Percentiles rank a stretch among this genome's conserved stretches.
These are phyloP conservation scores for Meteorus colon DNA, from an alignment of 2,888 invertebrate genomes.

Conservation along the genomic window DNA sequence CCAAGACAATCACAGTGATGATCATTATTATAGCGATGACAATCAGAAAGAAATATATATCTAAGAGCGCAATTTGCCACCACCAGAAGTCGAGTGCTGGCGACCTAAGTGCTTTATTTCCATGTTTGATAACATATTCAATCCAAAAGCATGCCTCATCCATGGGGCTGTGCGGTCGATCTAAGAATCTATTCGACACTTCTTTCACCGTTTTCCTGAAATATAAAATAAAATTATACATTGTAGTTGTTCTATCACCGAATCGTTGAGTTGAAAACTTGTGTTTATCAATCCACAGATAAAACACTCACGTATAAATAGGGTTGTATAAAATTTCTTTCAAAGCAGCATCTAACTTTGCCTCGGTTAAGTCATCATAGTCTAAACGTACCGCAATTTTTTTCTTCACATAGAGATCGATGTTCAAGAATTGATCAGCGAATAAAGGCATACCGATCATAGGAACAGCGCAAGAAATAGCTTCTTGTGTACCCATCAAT, in stretches of 20 bases:
- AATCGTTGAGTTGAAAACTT: neutral
- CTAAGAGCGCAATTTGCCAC: constrained; percentile 61
- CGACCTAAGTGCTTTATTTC: constrained; percentile 56
- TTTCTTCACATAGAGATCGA: constrained; percentile 55
- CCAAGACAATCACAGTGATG: neutral
- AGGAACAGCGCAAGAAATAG: constrained; percentile 65
- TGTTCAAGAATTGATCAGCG: constrained; percentile 66
- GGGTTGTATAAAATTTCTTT: constrained; percentile 60
- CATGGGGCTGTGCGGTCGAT: constrained; percentile 60
- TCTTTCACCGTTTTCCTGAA: constrained; percentile 43
- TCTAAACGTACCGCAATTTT: constrained; percentile 61
- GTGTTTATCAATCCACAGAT: neutral
- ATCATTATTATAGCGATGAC: constrained; percentile 7
- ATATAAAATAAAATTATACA: neutral
- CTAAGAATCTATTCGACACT: constrained; percentile 55
- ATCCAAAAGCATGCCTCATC: constrained; percentile 63
- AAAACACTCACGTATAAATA: constrained; percentile 58
- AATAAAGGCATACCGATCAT: constrained; percentile 67
- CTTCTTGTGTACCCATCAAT: constrained; percentile 66
- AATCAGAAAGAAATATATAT: constrained; percentile 54
- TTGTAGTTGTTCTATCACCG: neutral
- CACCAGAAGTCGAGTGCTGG: constrained; percentile 55
- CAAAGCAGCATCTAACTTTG: constrained; percentile 59
- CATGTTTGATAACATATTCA: constrained; percentile 63
- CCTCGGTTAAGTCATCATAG: constrained; percentile 53